These are phyloP conservation scores for Hemaris fuciformis DNA, from an alignment of 2,888 invertebrate genomes.

Conservation along the genomic window DNA sequence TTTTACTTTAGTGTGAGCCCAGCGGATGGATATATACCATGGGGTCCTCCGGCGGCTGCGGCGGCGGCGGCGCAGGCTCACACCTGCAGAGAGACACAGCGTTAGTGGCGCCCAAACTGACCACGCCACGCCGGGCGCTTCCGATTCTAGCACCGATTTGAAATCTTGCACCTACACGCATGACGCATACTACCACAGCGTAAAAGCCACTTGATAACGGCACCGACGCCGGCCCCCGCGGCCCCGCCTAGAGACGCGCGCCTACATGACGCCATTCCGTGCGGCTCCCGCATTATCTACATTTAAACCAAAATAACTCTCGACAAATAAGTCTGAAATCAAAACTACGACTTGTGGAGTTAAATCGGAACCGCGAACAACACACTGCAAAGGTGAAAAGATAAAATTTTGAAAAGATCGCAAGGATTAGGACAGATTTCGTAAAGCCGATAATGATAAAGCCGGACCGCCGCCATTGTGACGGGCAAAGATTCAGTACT, in stretches of 20 bases:
- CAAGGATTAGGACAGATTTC: constrained; percentile 66
- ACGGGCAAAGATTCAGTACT: constrained; percentile 49
- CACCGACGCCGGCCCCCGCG: constrained; percentile 17
- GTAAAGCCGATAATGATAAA: constrained; percentile 60
- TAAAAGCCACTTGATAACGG: constrained; percentile 58
- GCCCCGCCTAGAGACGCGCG: constrained; percentile 36
- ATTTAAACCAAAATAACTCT: constrained; percentile 57
- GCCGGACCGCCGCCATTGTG: constrained; percentile 76
- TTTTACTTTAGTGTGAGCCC: constrained; percentile 81
- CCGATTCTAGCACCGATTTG: constrained; percentile 69
- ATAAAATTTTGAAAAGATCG: constrained; percentile 73
- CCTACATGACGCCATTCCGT: constrained; percentile 77
- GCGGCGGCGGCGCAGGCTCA: constrained; percentile 80
- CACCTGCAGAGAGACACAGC: constrained; percentile 82
- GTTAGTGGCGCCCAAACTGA: constrained; percentile 80
- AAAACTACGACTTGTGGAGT: constrained; percentile 65
- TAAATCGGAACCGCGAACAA: constrained; percentile 58
- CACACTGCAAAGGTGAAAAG: constrained; percentile 63
- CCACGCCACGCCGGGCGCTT: constrained; percentile 48
- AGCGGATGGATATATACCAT: constrained; percentile 79
- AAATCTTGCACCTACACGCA: constrained; percentile 69
- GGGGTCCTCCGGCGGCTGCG: constrained; percentile 74
- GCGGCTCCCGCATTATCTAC: constrained; percentile 64
- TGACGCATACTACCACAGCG: constrained; percentile 18
- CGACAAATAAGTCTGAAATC: constrained; percentile 64